Base-by-base conservation (phyloP, 2,797 vertebrate genomes). In the Fistularia tabacaria region DNA sequence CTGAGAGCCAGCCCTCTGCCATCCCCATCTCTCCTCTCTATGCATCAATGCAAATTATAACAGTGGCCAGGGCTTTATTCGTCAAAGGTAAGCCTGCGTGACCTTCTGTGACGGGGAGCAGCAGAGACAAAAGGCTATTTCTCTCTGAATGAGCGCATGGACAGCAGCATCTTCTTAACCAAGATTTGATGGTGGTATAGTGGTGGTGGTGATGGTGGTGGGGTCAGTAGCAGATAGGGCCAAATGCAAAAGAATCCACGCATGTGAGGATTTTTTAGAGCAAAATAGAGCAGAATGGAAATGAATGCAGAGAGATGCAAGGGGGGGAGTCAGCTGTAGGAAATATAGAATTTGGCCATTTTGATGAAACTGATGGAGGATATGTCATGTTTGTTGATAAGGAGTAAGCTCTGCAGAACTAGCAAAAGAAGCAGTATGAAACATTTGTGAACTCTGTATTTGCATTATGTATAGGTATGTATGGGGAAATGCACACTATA, bases 31-130 rank as follows among this genome's bases (percentile, higher is more conserved):
- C 67, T 51, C 66, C 71, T 71, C 71, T 83, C 83, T 87, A 88
- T 90, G 89, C 90, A 91, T 91, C 89, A 89, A 90, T 90, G 88
- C 89, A 91, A 90, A 91, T 91, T 89, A 84, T 85, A 91, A 90
- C 87, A 91, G 88, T 87, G 88, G 87, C 83, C 87, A 65, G 63
- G 85, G 86, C 82, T 90, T 90, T 90, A 83, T 88, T 85, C 72
- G 69, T 54, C 62, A 55, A 77, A 88, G 89, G 81, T 90, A 90
- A 90, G 89, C 87, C 88, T 89, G 89, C 80, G 84, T 90, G 89
- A 90, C 89, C 89, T 88, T 84, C 82, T 83, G 83, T 89, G 85
- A 87, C 85, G 81, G 80, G 74, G 75, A 88, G 81, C 81, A 77
- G 78, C 74, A 77, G 79, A 90, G 84, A 89, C 87, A 91, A 89